These are phyloP conservation scores for Archips xylosteana DNA, from an alignment of 2,888 invertebrate species.

Conservation along the genomic window DNA sequence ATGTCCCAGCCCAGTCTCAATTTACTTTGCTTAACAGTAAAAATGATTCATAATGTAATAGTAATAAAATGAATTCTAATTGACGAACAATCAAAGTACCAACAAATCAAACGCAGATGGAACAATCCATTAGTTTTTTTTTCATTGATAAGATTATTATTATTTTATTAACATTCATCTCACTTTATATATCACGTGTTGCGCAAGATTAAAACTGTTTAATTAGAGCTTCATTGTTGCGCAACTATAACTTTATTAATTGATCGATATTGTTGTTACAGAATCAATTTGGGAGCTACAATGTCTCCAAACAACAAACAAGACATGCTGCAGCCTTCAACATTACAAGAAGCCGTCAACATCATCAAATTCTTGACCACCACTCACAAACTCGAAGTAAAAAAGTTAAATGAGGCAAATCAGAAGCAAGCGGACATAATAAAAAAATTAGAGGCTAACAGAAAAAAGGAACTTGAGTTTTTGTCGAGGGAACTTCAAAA, in stretches of 20 bases:
- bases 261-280: conserved; percentile 58
- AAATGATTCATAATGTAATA: too few relatives aligned
- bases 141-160: background rate
- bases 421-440: conserved; percentile 73
- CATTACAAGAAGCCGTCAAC: conserved; percentile 79
- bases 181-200: conserved; percentile 19
- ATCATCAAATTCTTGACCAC: conserved; percentile 78
- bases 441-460: conserved; percentile 75
- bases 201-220: conserved; percentile 25
- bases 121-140: conserved; percentile 18
- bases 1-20: too few relatives aligned
- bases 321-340: conserved; percentile 70
- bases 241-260: conserved; percentile 43
- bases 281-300: conserved; percentile 56
- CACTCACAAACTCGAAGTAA: conserved; percentile 78
- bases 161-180: conserved; percentile 5
- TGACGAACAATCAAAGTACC: conserved; percentile 3
- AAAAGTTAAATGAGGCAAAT: conserved; percentile 69
- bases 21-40: too few relatives aligned
- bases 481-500: conserved; percentile 76
- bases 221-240: conserved; percentile 15
- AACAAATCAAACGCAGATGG: conserved; percentile 17
- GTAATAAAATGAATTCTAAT: background rate
- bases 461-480: conserved; percentile 79
- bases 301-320: conserved; percentile 66